Evolutionary conservation across 2,113 vertebrate species (phyloP).

Genomic region (Nibea albiflora): DNA sequence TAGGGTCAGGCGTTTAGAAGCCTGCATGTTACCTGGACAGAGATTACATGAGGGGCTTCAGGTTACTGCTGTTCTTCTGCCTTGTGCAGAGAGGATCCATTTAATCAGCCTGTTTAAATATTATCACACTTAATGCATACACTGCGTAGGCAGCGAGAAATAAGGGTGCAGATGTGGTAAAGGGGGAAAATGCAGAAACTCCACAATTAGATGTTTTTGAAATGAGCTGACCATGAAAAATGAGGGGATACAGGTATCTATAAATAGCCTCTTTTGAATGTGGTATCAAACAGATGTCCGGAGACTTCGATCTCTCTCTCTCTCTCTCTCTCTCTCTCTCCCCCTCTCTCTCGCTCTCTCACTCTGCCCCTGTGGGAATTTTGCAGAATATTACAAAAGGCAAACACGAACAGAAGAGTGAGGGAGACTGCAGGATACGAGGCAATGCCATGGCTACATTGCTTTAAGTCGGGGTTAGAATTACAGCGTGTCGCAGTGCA

Average conservation of each 20-base stretch:
- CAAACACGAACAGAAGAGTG: conserved; percentile 46
- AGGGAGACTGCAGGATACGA: conserved; percentile 39
- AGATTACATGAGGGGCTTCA: conserved; percentile 52
- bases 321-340: too few species aligned
- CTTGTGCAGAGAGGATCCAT: conserved; percentile 18
- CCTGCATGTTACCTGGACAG: conserved; percentile 77
- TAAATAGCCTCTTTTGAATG: conserved; percentile 62
- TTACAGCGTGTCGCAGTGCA: conserved; percentile 65
- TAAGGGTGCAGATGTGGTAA: neutral
- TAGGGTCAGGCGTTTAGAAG: conserved; percentile 67
- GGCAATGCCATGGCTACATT: conserved; percentile 38
- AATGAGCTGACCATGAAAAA: conserved; percentile 44
- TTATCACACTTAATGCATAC: conserved; percentile 22
- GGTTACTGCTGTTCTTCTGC: conserved; percentile 37
- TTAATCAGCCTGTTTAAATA: conserved; percentile 36
- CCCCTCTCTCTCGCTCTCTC: neutral
- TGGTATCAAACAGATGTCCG: conserved; percentile 50
- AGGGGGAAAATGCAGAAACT: conserved; percentile 2
- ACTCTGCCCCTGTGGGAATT: conserved; percentile 39
- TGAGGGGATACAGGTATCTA: conserved; percentile 49
- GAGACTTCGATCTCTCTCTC: conserved; percentile 50
- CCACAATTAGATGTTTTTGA: conserved; percentile 18
- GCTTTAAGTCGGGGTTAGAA: conserved; percentile 48
- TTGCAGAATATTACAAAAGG: conserved; percentile 44
- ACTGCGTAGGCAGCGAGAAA: neutral